Base-by-base conservation (phyloP, 2,888 invertebrate species). In the Dendrolimus pini region DNA sequence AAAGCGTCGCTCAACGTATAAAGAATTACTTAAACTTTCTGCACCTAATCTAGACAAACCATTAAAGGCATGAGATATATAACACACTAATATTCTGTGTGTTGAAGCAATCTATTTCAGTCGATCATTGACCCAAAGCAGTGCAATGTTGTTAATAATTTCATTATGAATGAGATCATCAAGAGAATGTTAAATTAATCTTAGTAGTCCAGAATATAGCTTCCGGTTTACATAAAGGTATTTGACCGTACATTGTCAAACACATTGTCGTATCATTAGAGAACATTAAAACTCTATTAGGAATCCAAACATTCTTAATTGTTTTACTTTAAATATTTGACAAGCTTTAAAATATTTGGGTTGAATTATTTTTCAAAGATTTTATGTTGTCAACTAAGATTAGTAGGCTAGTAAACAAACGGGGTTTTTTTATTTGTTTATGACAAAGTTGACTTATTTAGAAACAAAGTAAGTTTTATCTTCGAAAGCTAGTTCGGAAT, bases 271-370 rank as follows among this genome's bases (percentile, higher is more conserved):
- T 53, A 42, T 54, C 58, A 60, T 60, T 63, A 62, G 55, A 58
- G 12, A 9, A 41, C 61, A 56, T 58, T 53, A 66, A 30, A 54
- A 59, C 54, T 57, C 52, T 59, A 65, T 65, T 58, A 55, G 54
- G 53, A 56, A 56, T 56, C 53, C 52, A 54, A 55, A 58, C 53
- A 53, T 54, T 59, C 12, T 60, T 53, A 56, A 59, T 56, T 56
- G 30, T 41, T 14, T 58, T 18, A 59, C 42, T 12, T 41, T 54
- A 56, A 41, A 42, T 60, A 53, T 53, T 56, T 58, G 55, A 47
- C 47, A 47, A 47, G 8, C 12, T 2, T 47, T 47, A 2, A 7
- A 9, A 8, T 47, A 47, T 47, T 10, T 47, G 47, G 12, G 47
- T 47, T 47, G 6, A 47, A 2, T 30, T 30, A 6, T 30, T 30